Percentiles rank a stretch among this genome's conserved stretches.
Conservation (phyloP, 2,888 invertebrate genomes). For the Acanthosoma haemorrhoidale region DNA sequence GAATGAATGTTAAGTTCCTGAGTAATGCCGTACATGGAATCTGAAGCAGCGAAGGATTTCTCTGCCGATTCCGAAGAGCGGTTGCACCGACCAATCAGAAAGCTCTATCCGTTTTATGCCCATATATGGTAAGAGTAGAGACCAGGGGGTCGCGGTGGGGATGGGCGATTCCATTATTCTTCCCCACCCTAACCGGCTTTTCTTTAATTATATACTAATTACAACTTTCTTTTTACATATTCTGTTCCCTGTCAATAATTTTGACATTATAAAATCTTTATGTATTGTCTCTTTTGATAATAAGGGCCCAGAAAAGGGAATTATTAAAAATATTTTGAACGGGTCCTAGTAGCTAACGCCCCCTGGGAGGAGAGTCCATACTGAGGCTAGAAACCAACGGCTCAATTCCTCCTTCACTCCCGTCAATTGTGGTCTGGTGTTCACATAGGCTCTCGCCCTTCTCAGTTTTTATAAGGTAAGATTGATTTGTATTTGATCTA, state of each 20-base stretch:
- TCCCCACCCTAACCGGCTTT: constrained; percentile 36
- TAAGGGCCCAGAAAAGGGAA: background rate
- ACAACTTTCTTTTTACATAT: background rate
- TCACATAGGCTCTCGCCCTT: constrained; percentile 32
- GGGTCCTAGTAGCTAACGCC: background rate
- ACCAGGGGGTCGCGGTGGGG: constrained; percentile 54
- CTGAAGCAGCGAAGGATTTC: constrained; percentile 28
- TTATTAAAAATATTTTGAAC: background rate
- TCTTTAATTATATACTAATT: constrained; percentile 19
- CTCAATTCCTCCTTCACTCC: constrained; percentile 39
- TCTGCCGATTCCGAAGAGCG: constrained; percentile 25
- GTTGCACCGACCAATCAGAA: constrained; percentile 58
- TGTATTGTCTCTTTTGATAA: background rate
- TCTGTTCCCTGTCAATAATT: background rate
- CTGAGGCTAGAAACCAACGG: constrained; percentile 34
- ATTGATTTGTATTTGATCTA: background rate
- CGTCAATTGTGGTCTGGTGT: constrained; percentile 39
- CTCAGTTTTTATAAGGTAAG: constrained; percentile 28
- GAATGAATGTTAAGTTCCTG: background rate
- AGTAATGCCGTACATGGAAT: constrained; percentile 10
- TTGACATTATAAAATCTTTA: background rate
- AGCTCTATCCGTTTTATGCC: constrained; percentile 65
- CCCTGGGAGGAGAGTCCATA: constrained; percentile 27
- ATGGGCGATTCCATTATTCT: constrained; percentile 47
- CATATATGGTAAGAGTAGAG: constrained; percentile 74